Evolutionary conservation across 2,797 vertebrate species (phyloP).

Genomic region (Strix occidentalis): DNA sequence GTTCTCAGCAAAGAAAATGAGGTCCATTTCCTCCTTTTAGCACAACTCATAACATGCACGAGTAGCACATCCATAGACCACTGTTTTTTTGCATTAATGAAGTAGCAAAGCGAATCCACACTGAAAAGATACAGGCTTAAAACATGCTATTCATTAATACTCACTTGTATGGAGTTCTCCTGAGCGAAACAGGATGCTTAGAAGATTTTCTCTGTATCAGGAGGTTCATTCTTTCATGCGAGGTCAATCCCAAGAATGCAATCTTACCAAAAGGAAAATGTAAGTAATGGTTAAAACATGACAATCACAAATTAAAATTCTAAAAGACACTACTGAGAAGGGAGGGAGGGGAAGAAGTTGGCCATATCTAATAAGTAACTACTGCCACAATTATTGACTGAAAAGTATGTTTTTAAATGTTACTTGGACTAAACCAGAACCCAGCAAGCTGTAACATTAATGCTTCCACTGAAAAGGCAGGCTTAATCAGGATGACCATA

Average conservation of each 20-base stretch:
- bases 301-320: neutral
- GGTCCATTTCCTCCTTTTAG: neutral
- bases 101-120: neutral
- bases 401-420: neutral
- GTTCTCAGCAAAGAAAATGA: neutral
- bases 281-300: neutral
- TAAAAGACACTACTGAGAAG: neutral
- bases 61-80: neutral
- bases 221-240: conserved; percentile 84
- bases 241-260: conserved; percentile 88
- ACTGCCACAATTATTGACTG: neutral
- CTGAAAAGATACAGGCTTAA: neutral
- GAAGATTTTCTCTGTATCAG: conserved; percentile 79
- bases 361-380: neutral
- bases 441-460: neutral
- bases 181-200: conserved; percentile 81
- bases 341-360: neutral
- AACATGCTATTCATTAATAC: neutral
- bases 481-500: neutral
- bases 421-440: neutral
- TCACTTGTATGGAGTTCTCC: conserved; percentile 95
- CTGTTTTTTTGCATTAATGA: neutral
- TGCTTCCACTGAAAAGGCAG: neutral
- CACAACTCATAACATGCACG: neutral
- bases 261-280: conserved; percentile 70